Conservation (phyloP, 2,797 vertebrate species). For the Loriculus beryllinus region DNA sequence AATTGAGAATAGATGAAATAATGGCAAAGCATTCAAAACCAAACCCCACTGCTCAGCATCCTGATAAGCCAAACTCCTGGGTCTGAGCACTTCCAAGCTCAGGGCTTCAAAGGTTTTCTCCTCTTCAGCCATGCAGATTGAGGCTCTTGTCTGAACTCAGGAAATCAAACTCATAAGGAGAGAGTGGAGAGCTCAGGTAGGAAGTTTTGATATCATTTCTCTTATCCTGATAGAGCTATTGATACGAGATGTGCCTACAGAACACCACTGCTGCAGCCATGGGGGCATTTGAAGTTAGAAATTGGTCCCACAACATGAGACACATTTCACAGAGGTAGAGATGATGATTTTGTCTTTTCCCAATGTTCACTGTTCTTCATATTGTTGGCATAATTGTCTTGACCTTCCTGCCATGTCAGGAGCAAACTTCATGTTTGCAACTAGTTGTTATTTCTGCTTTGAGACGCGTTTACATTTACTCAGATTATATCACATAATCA, state of each 20-base stretch:
- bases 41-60: not conserved
- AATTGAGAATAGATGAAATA: not conserved
- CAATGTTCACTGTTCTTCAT: not conserved
- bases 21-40: not conserved
- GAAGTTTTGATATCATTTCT: not conserved
- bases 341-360: not conserved
- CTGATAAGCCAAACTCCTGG: not conserved
- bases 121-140: not conserved
- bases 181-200: not conserved
- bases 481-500: too few species aligned
- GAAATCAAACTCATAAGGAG: not conserved
- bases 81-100: not conserved
- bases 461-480: fast-evolving
- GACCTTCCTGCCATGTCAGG: fast-evolving
- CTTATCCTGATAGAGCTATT: fast-evolving
- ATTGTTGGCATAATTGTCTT: not conserved
- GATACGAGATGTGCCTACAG: not conserved
- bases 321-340: not conserved
- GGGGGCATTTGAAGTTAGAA: not conserved
- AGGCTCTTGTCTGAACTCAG: not conserved
- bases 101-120: not conserved
- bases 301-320: not conserved
- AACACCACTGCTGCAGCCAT: not conserved
- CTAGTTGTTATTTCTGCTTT: not conserved
- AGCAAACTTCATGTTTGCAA: not conserved